These are phyloP conservation scores for Vanessa atalanta DNA, from an alignment of 1,140 invertebrate species.

Conservation along the genomic window DNA sequence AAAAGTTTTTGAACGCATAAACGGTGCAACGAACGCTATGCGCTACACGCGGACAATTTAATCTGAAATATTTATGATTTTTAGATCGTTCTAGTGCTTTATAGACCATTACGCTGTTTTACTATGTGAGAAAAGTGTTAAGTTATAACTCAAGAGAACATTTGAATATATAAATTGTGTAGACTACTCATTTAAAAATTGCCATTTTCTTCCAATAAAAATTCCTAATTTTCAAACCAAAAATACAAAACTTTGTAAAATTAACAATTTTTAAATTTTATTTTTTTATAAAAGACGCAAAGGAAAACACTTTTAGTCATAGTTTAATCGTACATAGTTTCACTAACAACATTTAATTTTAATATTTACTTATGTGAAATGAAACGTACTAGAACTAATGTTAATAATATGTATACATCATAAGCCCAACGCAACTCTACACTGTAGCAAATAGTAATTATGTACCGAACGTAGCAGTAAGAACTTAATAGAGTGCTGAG, in stretches of 20 bases:
- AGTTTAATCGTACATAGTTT: too few species aligned
- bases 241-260: too few species aligned
- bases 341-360: too few species aligned
- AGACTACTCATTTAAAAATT: not conserved
- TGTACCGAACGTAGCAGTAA: conserved; percentile 21
- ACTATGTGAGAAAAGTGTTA: conserved; percentile 34
- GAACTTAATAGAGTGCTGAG: conserved; percentile 43
- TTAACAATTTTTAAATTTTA: too few species aligned
- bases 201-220: not conserved
- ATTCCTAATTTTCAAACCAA: too few species aligned
- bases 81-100: conserved; percentile 33
- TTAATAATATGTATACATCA: conserved; percentile 4
- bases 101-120: conserved; percentile 34
- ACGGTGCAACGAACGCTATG: conserved; percentile 42
- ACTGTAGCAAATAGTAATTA: conserved; percentile 33
- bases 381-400: not conserved
- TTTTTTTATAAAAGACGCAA: too few species aligned
- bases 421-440: conserved; percentile 13
- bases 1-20: conserved; percentile 18
- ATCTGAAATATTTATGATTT: conserved; percentile 49
- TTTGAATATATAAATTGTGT: not conserved
- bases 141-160: conserved; percentile 7
- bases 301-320: too few species aligned
- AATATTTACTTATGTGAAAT: conserved; percentile 1
- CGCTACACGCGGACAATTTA: conserved; percentile 43